Percentiles rank a stretch among this genome's conserved stretches.
Conservation (phyloP, 2,888 invertebrate species). For the Drosophila histrio region DNA sequence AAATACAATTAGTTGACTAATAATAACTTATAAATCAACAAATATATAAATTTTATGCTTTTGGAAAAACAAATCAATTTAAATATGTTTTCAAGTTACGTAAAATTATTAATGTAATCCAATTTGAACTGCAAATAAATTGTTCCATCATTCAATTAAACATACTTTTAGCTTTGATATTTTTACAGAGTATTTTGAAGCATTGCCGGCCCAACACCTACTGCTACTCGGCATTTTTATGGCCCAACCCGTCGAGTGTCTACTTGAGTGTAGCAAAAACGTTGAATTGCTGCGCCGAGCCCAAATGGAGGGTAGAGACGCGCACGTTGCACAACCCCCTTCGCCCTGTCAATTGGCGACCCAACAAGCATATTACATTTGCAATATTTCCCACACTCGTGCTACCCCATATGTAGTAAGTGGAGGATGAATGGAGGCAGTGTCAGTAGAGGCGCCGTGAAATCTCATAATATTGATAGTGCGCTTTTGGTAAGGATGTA, state of each 20-base stretch:
- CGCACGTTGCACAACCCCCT: constrained; percentile 23
- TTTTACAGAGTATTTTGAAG: constrained; percentile 23
- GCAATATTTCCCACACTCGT: constrained; percentile 67
- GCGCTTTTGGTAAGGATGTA: constrained; percentile 46
- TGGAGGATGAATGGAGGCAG: neutral
- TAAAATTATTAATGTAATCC: too few species aligned
- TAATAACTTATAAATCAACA: too few species aligned
- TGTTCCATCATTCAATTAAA: too few species aligned
- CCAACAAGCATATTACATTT: constrained; percentile 74
- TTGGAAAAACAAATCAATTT: too few species aligned
- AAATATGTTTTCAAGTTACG: too few species aligned
- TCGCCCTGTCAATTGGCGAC: constrained; percentile 1
- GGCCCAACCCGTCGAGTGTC: constrained; percentile 51
- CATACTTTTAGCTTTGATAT: neutral
- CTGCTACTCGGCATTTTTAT: constrained; percentile 31
- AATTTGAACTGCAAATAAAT: neutral
- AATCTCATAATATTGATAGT: constrained; percentile 78
- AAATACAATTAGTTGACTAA: too few species aligned
- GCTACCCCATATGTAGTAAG: constrained; percentile 10
- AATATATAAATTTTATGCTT: too few species aligned
- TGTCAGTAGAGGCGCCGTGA: constrained; percentile 32
- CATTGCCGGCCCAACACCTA: neutral
- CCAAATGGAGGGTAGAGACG: constrained; percentile 13
- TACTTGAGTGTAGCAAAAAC: constrained; percentile 61
- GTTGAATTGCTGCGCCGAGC: constrained; percentile 55